phyloP scores from a whole-genome alignment of 2,113 vertebrate species.

The Mormyrus lacerda region DNA sequence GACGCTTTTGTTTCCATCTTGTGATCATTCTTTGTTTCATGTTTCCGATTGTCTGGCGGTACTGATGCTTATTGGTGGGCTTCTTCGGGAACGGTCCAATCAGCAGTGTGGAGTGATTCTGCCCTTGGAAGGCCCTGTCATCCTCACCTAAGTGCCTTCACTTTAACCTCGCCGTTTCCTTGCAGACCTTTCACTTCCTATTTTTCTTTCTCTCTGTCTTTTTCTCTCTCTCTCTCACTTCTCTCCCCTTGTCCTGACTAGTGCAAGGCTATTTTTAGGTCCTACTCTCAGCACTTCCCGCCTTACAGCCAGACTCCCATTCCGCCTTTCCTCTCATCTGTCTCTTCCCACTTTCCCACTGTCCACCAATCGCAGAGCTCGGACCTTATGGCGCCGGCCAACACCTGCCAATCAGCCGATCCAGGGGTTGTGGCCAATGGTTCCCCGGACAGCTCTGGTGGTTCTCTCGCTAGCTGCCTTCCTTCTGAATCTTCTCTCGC shows the following conservation, averaged over 20 bases:
- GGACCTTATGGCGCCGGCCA: slow-evolving; percentile 67
- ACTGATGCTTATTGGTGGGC: neutral
- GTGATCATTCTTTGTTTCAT: neutral
- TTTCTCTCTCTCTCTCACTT: slow-evolving; percentile 37
- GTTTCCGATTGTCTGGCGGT: neutral
- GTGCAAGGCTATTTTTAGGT: slow-evolving; percentile 75
- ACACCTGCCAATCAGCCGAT: slow-evolving; percentile 67
- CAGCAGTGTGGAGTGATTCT: neutral
- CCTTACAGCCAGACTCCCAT: slow-evolving; percentile 62
- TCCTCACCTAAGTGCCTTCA: neutral
- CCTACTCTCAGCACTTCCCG: slow-evolving; percentile 74
- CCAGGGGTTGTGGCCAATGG: slow-evolving; percentile 72
- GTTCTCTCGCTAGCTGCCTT: slow-evolving; percentile 81
- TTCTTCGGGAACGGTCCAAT: neutral
- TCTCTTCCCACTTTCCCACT: slow-evolving; percentile 68
- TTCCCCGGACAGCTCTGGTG: slow-evolving; percentile 75
- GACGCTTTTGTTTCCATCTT: neutral
- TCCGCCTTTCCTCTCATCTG: slow-evolving; percentile 65
- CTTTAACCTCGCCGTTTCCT: slow-evolving; percentile 5
- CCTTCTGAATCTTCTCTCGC: slow-evolving; percentile 84
- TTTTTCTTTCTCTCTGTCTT: slow-evolving; percentile 31
- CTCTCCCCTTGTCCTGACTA: slow-evolving; percentile 39
- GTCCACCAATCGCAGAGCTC: slow-evolving; percentile 72
- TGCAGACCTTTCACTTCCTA: slow-evolving; percentile 36
- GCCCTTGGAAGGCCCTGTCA: neutral